A percentile compares a stretch with the other conserved stretches of the same genome.
Evolutionary conservation across 2,888 invertebrate genomes (phyloP).

Genomic region (Habroteleia sp.): DNA sequence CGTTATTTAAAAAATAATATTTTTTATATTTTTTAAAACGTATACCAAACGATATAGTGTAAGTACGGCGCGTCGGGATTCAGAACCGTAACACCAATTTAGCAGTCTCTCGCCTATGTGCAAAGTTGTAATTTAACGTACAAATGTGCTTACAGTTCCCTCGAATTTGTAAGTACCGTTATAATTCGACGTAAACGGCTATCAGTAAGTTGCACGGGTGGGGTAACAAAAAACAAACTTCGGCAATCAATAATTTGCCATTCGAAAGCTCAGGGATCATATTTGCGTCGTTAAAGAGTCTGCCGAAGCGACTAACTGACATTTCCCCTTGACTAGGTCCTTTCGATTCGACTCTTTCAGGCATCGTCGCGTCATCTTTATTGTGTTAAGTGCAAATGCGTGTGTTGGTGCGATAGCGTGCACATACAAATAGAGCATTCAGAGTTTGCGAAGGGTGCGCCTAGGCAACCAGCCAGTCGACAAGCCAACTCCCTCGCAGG

Average conservation of each 20-base stretch:
- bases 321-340: slow-evolving; percentile 34
- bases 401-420: slow-evolving; percentile 21
- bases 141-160: no score
- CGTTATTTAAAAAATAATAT: no score
- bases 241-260: slow-evolving; percentile 38
- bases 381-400: slow-evolving; percentile 39
- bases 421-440: slow-evolving; percentile 48
- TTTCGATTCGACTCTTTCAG: slow-evolving; percentile 48
- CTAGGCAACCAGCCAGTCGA: slow-evolving; percentile 65
- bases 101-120: no score
- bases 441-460: slow-evolving; percentile 49
- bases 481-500: slow-evolving; percentile 59
- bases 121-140: no score
- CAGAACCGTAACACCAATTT: no score
- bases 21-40: no score
- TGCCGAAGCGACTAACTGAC: slow-evolving; percentile 42
- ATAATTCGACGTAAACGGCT: no score
- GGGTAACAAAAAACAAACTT: slow-evolving; percentile 48
- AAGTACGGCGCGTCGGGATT: no score
- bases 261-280: slow-evolving; percentile 8
- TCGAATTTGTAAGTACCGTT: no score
- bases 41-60: no score
- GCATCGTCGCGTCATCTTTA: slow-evolving; percentile 36
- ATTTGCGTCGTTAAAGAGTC: slow-evolving; percentile 51
- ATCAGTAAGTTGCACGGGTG: no score